Conservation (phyloP, 2,888 invertebrate genomes). For the Oscheius onirici region DNA sequence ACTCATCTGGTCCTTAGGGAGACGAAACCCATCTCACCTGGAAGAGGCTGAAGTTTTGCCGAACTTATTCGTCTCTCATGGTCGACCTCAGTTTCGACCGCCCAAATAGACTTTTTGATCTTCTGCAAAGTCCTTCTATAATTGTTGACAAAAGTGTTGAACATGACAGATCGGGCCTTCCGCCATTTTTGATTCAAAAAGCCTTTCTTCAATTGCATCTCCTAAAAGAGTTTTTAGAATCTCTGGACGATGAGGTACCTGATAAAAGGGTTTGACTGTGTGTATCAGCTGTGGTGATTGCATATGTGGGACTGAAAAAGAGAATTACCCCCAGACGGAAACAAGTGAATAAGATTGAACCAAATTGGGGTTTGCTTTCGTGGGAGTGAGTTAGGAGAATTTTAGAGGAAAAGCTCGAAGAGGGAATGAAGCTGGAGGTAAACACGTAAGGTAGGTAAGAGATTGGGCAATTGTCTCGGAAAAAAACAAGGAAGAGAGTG, state of each 20-base stretch:
- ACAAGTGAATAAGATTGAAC: background rate
- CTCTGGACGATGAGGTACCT: background rate
- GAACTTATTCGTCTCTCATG: conserved; percentile 47
- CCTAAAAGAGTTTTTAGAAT: too few species aligned
- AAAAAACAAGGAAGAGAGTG: conserved; percentile 16
- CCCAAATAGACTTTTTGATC: conserved; percentile 44
- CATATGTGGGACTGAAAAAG: conserved; percentile 1
- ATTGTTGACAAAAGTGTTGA: conserved; percentile 35
- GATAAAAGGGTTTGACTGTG: conserved; percentile 23
- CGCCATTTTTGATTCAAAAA: conserved; percentile 47
- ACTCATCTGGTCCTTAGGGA: background rate
- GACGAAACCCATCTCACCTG: conserved; percentile 43
- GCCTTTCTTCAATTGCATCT: conserved; percentile 40
- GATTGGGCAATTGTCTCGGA: background rate
- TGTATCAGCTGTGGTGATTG: conserved; percentile 25
- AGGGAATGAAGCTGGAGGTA: too few species aligned
- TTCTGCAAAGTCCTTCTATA: conserved; percentile 46
- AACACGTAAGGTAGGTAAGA: conserved; percentile 1
- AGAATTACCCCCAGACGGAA: background rate
- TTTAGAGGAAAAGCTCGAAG: too few species aligned
- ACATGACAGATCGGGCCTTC: conserved; percentile 40
- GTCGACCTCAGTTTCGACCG: conserved; percentile 41
- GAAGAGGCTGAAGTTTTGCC: conserved; percentile 53
- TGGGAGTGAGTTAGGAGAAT: background rate
- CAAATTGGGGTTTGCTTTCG: background rate